A percentile compares a stretch with the other conserved stretches of the same genome.
Conservation (phyloP, 2,888 invertebrate genomes). For the Andrena hattorfiana region DNA sequence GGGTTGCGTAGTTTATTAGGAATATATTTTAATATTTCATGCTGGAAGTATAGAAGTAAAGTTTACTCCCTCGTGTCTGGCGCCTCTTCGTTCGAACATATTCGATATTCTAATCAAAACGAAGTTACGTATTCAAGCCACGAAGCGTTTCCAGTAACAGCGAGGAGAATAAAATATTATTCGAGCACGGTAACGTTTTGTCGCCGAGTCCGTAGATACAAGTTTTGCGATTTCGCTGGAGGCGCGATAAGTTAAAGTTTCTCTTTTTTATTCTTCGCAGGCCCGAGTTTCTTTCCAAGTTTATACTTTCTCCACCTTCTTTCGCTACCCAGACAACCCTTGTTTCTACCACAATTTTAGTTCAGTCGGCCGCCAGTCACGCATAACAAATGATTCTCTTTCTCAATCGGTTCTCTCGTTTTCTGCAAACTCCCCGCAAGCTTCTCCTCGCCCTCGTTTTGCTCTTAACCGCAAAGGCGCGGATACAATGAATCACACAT, state of each 20-base stretch:
- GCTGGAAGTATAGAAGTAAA: background rate
- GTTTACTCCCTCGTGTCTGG: background rate
- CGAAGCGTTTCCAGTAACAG: conserved; percentile 47
- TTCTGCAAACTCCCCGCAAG: conserved; percentile 16
- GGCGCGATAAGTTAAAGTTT: conserved; percentile 78
- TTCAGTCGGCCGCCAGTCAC: conserved; percentile 79
- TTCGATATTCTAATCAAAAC: conserved; percentile 61
- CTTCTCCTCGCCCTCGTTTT: conserved; percentile 22
- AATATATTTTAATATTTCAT: background rate
- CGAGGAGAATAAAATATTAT: conserved; percentile 67
- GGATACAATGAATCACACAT: conserved; percentile 61
- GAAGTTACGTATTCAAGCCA: conserved; percentile 65
- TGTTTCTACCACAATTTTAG: conserved; percentile 77
- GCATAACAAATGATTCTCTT: conserved; percentile 78
- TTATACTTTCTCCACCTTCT: conserved; percentile 75
- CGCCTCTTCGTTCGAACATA: background rate
- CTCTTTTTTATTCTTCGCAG: conserved; percentile 70
- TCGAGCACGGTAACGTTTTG: conserved; percentile 67
- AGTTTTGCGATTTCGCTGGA: conserved; percentile 72
- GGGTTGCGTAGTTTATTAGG: background rate
- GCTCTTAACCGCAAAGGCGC: conserved; percentile 55
- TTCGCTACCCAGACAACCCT: conserved; percentile 65
- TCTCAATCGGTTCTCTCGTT: conserved; percentile 19
- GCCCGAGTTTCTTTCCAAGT: conserved; percentile 72
- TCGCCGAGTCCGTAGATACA: conserved; percentile 65